phyloP scores from a whole-genome alignment of 2,113 vertebrate species.

The Paratilapia polleni region DNA sequence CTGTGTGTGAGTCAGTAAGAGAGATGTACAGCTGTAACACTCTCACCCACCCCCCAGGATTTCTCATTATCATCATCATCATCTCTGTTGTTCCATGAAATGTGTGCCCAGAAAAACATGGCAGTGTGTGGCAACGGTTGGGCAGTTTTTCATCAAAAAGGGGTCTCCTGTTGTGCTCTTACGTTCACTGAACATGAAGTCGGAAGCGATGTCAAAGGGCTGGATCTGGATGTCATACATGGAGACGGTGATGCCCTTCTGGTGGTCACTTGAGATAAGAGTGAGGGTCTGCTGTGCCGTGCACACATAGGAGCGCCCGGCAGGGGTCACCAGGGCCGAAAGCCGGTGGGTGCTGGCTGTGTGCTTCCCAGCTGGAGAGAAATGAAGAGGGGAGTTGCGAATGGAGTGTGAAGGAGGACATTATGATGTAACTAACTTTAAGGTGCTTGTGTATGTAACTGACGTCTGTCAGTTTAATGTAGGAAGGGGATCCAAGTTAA shows the following conservation, averaged over 20 bases:
- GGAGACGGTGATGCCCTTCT: constrained; percentile 89
- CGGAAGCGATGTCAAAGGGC: constrained; percentile 93
- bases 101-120: background rate
- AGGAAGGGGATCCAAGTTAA: background rate
- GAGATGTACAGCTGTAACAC: background rate
- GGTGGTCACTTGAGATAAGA: constrained; percentile 90
- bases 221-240: constrained; percentile 93
- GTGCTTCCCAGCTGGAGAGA: constrained; percentile 87
- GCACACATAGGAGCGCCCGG: constrained; percentile 90
- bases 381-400: background rate
- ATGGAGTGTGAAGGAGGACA: background rate
- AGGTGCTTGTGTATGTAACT: background rate
- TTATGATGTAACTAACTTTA: background rate
- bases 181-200: constrained; percentile 98
- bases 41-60: background rate
- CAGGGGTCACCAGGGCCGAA: constrained; percentile 91
- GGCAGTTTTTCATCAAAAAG: background rate
- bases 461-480: background rate
- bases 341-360: constrained; percentile 89
- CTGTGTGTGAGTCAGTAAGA: background rate
- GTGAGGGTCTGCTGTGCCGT: constrained; percentile 90
- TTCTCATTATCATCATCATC: constrained; percentile 15
- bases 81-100: constrained; percentile 10
- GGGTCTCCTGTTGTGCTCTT: constrained; percentile 45
- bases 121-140: background rate